Base-by-base conservation (phyloP, 2,797 vertebrate species). In the Hypotaenidia okinawae region DNA sequence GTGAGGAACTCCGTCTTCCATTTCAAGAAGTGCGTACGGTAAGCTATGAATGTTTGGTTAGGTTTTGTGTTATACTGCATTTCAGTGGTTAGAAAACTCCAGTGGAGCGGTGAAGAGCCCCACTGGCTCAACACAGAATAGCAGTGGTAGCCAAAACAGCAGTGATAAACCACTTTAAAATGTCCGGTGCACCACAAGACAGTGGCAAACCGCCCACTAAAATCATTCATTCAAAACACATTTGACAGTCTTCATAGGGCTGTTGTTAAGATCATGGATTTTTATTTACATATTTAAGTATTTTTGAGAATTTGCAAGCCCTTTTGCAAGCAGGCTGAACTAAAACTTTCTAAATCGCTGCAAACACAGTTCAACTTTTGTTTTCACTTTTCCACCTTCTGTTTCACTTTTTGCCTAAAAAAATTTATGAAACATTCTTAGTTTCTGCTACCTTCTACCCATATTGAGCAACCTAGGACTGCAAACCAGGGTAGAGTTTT, bases 401-500 rank as follows among this genome's bases (percentile, higher is more conserved):
- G 43, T 45, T 45, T 95, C 87, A 68, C 76, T 85, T 83, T 51
- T 89, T 72, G 37, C 66, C 62, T 73, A 30, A 87, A 83, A 19
- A 63, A 35, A 63, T 91, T 86, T 43, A 78, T 57, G 39, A 90
- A 92, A 90, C 28, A 62, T 49, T 77, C n/a, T 45, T 69, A 47
- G 35, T 63, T 95, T 75, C 76, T 91, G 41, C 87, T 76, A 94
- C 87, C 87, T 94, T 91, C 94, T 72, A 94, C 66, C 73, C 84
- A 59, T 18, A 94, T 93, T 82, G 43, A 87, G 87, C 62, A 96
- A 92, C 17, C n/a, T 27, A 55, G 25, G 59, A 84, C 0, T 81
- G 63, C 93, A 88, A 96, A 96, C 3, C 22, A 91, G 87, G 39
- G 69, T 66, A 81, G 84, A 95, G 92, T 89, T 97, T 96, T 59